phyloP scores from a whole-genome alignment of 1,140 invertebrate species.

The Drosophila melanogaster region Release_6_plus_ISO1_MT NC_004354.4:271501-272000 shows the following conservation, averaged over 20 bases:
- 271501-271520: conserved; percentile 97
- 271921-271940: conserved; percentile 26
- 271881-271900: conserved; percentile 37
- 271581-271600: conserved; percentile 97
- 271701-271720: conserved; percentile 16
- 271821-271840: conserved; percentile 37
- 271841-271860: conserved; percentile 38
- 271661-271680: neutral
- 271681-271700: neutral
- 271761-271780: neutral
- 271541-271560: conserved; percentile 97
- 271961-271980: conserved; percentile 1
- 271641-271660: no score
- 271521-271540: conserved; percentile 97
- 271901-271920: conserved; percentile 6
- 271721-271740: conserved; percentile 9
- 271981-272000: conserved; percentile 4
- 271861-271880: conserved; percentile 26
- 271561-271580: conserved; percentile 98
- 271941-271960: neutral
- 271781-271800: conserved; percentile 23
- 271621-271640: neutral
- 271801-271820: conserved; percentile 15
- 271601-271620: conserved; percentile 91
- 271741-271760: neutral